Conservation (phyloP, 2,888 invertebrate species). For the Iphiclides podalirius region DNA sequence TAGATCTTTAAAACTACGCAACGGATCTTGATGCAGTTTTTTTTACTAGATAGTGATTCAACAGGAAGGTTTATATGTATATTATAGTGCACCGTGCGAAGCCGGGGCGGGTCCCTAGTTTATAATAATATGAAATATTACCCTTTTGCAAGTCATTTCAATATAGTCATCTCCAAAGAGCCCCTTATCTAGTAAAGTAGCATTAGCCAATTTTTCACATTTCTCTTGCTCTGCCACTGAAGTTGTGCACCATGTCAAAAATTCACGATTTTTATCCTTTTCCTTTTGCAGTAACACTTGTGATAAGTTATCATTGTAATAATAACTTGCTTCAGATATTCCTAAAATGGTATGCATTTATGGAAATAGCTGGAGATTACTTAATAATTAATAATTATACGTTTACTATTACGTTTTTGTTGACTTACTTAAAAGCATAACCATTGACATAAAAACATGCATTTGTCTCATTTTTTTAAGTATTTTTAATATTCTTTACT, state of each 20-base stretch:
- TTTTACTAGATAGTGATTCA: no score
- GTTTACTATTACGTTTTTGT: no score
- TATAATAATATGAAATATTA: no score
- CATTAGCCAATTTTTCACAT: constrained; percentile 87
- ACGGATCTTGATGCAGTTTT: no score
- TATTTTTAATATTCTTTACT: not conserved
- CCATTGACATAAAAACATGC: not conserved
- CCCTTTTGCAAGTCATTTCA: constrained; percentile 84
- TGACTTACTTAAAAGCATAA: not conserved
- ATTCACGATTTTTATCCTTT: constrained; percentile 55
- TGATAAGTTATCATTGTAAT: constrained; percentile 37
- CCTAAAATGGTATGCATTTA: no score
- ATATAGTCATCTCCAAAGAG: constrained; percentile 82
- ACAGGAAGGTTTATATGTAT: no score
- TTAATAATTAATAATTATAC: no score
- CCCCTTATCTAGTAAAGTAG: constrained; percentile 83
- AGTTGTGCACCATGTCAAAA: constrained; percentile 91
- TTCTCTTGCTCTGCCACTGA: constrained; percentile 88
- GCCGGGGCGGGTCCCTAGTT: no score
- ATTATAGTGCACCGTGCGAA: no score
- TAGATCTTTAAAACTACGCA: no score
- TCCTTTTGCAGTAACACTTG: constrained; percentile 39
- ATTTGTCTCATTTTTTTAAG: not conserved
- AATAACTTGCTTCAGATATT: constrained; percentile 34
- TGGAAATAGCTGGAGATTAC: no score